Percentiles rank a stretch among this genome's conserved stretches.
Evolutionary conservation across 2,888 invertebrate genomes (phyloP).

Genomic region (Amorpha juglandis): DNA sequence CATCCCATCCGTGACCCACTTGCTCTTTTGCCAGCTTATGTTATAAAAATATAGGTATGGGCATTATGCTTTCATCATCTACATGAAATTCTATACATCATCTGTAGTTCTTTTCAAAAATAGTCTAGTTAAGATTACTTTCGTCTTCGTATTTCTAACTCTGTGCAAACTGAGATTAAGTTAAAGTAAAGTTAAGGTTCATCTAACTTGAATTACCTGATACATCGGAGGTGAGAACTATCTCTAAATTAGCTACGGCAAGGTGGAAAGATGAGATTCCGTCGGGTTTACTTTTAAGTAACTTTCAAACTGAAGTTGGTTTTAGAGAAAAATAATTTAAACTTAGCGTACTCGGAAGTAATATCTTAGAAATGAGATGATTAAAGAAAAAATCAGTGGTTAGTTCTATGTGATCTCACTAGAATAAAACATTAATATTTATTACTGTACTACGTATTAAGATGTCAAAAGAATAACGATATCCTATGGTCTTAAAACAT

Average conservation of each 20-base stretch:
- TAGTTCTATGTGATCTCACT: background rate
- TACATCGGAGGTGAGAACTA: conserved; percentile 44
- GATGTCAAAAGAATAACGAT: no score
- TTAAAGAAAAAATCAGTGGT: background rate
- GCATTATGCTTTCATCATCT: no score
- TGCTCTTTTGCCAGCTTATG: no score
- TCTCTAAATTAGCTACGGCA: conserved; percentile 19
- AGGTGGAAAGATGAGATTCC: conserved; percentile 22
- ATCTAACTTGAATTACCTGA: conserved; percentile 47
- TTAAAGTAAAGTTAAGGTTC: conserved; percentile 42
- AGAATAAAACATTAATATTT: background rate
- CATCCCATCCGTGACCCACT: no score
- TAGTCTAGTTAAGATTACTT: background rate
- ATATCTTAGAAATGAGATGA: background rate
- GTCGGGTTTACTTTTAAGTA: conserved; percentile 29
- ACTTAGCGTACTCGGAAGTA: background rate
- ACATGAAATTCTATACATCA: no score
- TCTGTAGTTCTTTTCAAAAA: background rate
- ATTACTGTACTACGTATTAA: background rate
- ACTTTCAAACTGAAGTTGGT: conserved; percentile 21
- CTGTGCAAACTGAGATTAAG: conserved; percentile 3
- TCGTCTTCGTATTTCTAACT: background rate
- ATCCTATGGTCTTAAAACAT: no score
- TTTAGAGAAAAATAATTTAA: conserved; percentile 11
- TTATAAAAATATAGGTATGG: no score